Evolutionary conservation across 2,888 invertebrate genomes (phyloP), one percentile per base, ranked within the genome.

Genomic region (Acleris cristana): DNA sequence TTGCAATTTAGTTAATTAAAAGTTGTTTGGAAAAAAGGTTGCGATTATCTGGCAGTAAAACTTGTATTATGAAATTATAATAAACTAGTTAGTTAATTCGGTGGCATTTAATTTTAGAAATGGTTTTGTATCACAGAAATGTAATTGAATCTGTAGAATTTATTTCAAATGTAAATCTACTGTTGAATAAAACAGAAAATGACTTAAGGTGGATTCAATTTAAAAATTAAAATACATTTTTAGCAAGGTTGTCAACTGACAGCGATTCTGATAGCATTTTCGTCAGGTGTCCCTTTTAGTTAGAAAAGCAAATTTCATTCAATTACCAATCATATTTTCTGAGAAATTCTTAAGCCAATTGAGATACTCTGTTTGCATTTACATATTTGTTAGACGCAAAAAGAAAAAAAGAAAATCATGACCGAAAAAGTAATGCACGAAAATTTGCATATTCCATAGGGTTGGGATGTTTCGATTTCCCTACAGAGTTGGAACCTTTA

Each of bases 401-500:
- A 74, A 72, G 69, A 61, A 68, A 61, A 69, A 68, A 40, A 23
- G 26, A 54, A 76, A 75, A 62, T 44, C 23, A 40, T 21, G 19
- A 44, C 55, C 72, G 71, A 73, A 69, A 69, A 71, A 74, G 74
- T 72, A 65, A 58, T 75, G 73, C 73, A 74, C 72, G 71, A 64
- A 18, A 56, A 77, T 78, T 77, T 78, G 71, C 77, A 78, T 78
- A 78, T 77, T 76, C 74, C 55, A 54, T 55, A 44, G 53, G 30
- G 61, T 71, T 72, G 62, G 73, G 74, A 73, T 74, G 2, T 72
- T 75, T 73, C 74, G 75, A 78, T 77, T 77, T 77, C 74, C 74
- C 71, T 71, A 40, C 60, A 18, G 66, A 23, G 6, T 45, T 14
- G 30, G n/a, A 18, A 16, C n/a, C 12, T 66, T 61, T 58, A 58